Percentiles rank a stretch among this genome's conserved stretches.
phyloP scores from a whole-genome alignment of 1,140 invertebrate species.

The Drosophila bifasciata region DNA sequence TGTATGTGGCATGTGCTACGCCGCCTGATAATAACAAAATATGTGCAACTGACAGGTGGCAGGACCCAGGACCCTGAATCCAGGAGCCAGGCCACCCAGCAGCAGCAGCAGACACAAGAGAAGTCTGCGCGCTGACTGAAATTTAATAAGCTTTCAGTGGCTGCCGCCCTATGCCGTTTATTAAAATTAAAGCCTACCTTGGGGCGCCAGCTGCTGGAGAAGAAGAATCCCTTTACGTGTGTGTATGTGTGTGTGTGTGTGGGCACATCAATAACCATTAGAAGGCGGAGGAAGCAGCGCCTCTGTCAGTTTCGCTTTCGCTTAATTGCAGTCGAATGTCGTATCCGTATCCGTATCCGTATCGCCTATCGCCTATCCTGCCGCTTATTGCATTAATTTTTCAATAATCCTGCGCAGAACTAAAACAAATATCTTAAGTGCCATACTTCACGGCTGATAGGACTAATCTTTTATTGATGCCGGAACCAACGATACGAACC shows the following conservation, averaged over 20 bases:
- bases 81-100: slow-evolving; percentile 2
- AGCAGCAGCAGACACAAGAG: slow-evolving; percentile 4
- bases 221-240: slow-evolving; percentile 21
- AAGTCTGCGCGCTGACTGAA: slow-evolving; percentile 41
- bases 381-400: slow-evolving; percentile 77
- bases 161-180: slow-evolving; percentile 43
- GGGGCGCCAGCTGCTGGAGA: slow-evolving; percentile 36
- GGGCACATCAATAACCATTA: not conserved
- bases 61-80: not conserved
- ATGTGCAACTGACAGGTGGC: slow-evolving; percentile 78
- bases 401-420: slow-evolving; percentile 68
- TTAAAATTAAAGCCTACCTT: slow-evolving; percentile 70
- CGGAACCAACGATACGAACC: slow-evolving; percentile 22
- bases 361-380: slow-evolving; percentile 5
- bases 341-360: not conserved
- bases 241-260: slow-evolving; percentile 3
- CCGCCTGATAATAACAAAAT: slow-evolving; percentile 76
- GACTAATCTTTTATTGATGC: slow-evolving; percentile 82
- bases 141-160: slow-evolving; percentile 62
- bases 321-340: slow-evolving; percentile 56
- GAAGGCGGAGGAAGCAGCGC: slow-evolving; percentile 12
- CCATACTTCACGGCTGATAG: slow-evolving; percentile 60
- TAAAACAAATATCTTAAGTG: slow-evolving; percentile 76
- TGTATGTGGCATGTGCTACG: slow-evolving; percentile 48
- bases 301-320: slow-evolving; percentile 61